These are phyloP conservation scores for Electrophaes corylata DNA, from an alignment of 2,888 invertebrate species.

Conservation along the genomic window DNA sequence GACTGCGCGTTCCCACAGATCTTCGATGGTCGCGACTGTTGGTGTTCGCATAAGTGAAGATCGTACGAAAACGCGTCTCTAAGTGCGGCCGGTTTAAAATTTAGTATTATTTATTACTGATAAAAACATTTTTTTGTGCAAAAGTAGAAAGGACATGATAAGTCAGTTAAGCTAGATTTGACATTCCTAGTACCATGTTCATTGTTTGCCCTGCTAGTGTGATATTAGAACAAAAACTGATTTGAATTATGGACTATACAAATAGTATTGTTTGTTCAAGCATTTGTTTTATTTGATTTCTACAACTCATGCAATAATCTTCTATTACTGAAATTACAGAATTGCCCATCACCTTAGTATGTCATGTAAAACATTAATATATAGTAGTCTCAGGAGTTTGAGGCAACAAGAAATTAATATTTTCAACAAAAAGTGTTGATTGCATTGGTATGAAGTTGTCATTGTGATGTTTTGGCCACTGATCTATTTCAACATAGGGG, in stretches of 20 bases:
- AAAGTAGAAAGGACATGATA: no score
- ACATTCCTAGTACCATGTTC: neutral
- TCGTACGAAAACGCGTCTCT: no score
- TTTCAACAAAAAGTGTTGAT: slow-evolving; percentile 67
- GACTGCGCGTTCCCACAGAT: no score
- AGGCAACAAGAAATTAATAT: slow-evolving; percentile 54
- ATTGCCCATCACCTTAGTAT: slow-evolving; percentile 26
- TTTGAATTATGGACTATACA: neutral
- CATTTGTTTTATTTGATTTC: slow-evolving; percentile 6
- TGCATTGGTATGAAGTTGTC: slow-evolving; percentile 61
- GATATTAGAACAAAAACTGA: neutral
- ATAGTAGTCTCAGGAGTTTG: slow-evolving; percentile 52
- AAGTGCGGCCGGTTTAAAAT: no score
- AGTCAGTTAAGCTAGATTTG: no score
- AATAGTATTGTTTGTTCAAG: slow-evolving; percentile 6
- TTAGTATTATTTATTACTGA: no score
- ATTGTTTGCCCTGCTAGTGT: neutral
- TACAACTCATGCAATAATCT: slow-evolving; percentile 6
- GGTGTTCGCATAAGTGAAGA: no score
- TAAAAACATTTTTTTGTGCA: no score
- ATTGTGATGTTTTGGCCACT: slow-evolving; percentile 51
- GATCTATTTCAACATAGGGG: slow-evolving; percentile 41
- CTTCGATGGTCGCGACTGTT: no score
- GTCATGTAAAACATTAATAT: slow-evolving; percentile 42
- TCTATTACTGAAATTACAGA: slow-evolving; percentile 21